A percentile compares a stretch with the other conserved stretches of the same genome.
Conservation (phyloP, 2,888 invertebrate genomes). For the Rugalucina vietnamica region DNA sequence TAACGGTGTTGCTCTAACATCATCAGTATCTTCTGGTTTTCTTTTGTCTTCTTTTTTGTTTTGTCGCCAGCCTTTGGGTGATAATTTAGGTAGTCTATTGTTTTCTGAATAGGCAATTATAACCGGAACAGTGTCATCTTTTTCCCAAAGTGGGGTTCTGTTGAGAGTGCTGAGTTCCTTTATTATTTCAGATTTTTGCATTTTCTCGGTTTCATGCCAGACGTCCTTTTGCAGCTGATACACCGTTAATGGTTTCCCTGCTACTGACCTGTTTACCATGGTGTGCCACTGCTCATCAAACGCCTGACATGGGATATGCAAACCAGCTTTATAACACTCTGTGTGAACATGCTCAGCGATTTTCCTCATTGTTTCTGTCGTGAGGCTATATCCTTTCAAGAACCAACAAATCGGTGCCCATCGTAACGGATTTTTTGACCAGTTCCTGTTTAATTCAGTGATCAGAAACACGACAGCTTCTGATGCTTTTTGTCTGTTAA, state of each 20-base stretch:
- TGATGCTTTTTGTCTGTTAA: background rate
- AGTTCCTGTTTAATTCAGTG: conserved; percentile 40
- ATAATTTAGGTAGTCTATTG: too few relatives aligned
- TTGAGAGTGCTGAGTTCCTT: too few relatives aligned
- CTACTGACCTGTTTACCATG: conserved; percentile 15
- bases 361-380: background rate
- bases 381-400: conserved; percentile 35
- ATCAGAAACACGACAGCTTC: conserved; percentile 41
- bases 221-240: too few relatives aligned
- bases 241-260: conserved; percentile 33
- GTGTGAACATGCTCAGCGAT: conserved; percentile 37
- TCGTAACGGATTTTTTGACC: conserved; percentile 30
- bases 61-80: too few relatives aligned
- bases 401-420: conserved; percentile 41
- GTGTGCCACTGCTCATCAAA: conserved; percentile 55
- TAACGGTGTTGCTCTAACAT: too few relatives aligned
- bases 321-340: conserved; percentile 2
- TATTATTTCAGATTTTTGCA: too few relatives aligned
- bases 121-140: too few relatives aligned
- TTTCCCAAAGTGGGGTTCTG: too few relatives aligned
- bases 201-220: too few relatives aligned
- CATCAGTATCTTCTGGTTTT: too few relatives aligned
- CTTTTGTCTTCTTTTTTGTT: too few relatives aligned
- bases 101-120: too few relatives aligned
- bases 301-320: conserved; percentile 39